phyloP scores from a whole-genome alignment of 1,140 invertebrate species.

The Paraescarpia echinospica region DNA sequence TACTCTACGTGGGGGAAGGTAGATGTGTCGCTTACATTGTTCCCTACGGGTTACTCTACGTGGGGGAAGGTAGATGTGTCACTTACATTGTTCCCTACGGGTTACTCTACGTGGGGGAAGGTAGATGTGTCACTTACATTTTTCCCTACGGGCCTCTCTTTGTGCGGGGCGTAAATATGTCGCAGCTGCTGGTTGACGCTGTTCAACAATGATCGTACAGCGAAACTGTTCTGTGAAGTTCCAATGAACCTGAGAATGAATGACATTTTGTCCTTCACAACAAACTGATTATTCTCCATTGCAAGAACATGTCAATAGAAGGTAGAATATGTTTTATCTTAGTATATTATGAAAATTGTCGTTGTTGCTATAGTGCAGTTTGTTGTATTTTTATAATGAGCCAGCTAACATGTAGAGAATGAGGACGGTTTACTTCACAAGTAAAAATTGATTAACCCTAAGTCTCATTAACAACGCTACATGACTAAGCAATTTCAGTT shows the following conservation, averaged over 20 bases:
- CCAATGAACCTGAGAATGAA: constrained; percentile 7
- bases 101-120: background rate
- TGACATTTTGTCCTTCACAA: background rate
- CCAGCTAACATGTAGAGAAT: too few relatives aligned
- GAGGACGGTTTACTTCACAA: too few relatives aligned
- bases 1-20: too few relatives aligned
- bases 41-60: background rate
- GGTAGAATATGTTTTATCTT: background rate
- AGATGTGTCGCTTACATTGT: too few relatives aligned
- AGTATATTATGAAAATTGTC: too few relatives aligned
- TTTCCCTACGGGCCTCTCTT: background rate
- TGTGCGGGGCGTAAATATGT: background rate
- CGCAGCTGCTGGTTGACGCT: constrained; percentile 8
- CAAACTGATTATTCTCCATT: too few relatives aligned
- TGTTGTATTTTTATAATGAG: too few relatives aligned
- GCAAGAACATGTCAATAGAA: too few relatives aligned
- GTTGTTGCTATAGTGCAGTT: too few relatives aligned
- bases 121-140: background rate
- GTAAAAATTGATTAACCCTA: too few relatives aligned
- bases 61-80: background rate
- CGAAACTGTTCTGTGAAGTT: constrained; percentile 5
- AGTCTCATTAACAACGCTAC: too few relatives aligned
- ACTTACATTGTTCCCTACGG: background rate
- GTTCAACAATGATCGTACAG: background rate
- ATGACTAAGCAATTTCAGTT: too few relatives aligned